phyloP scores from a whole-genome alignment of 2,113 vertebrate species.

The Globicephala melas region DNA sequence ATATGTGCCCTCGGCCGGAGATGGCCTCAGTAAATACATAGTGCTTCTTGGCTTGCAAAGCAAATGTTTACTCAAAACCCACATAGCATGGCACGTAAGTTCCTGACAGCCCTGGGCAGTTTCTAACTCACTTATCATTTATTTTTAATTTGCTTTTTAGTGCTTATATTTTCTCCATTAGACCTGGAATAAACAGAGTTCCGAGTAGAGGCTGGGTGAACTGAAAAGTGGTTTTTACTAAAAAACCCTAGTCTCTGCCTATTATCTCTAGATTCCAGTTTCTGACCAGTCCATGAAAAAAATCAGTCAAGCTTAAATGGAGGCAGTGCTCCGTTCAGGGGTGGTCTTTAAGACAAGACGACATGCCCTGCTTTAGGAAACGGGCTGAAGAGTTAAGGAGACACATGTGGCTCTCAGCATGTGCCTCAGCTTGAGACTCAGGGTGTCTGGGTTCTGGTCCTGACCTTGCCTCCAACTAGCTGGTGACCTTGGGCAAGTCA shows the following conservation, averaged over 20 bases:
- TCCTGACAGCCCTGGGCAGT: constrained; percentile 60
- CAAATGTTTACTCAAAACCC: constrained; percentile 73
- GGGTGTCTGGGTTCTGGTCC: not conserved
- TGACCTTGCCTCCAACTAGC: not conserved
- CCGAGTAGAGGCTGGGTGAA: not conserved
- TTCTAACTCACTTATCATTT: constrained; percentile 68
- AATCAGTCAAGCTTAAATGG: not conserved
- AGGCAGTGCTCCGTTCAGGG: not conserved
- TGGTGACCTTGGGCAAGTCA: not conserved
- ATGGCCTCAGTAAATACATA: constrained; percentile 42
- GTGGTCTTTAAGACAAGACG: not conserved
- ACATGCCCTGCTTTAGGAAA: not conserved
- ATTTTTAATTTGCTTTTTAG: constrained; percentile 74
- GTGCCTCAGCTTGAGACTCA: not conserved
- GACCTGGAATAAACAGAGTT: constrained; percentile 65
- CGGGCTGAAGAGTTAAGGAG: not conserved
- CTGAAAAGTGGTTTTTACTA: constrained; percentile 18
- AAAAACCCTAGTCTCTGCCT: not conserved
- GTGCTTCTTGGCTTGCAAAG: constrained; percentile 69
- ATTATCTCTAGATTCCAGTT: constrained; percentile 8
- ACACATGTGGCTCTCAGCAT: not conserved
- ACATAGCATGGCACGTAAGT: constrained; percentile 53
- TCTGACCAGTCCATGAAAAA: constrained; percentile 34
- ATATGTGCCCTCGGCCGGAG: not conserved
- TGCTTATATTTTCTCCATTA: constrained; percentile 64